Evolutionary conservation across 1,140 invertebrate genomes (phyloP).

Genomic region (Elysia chlorotica): DNA sequence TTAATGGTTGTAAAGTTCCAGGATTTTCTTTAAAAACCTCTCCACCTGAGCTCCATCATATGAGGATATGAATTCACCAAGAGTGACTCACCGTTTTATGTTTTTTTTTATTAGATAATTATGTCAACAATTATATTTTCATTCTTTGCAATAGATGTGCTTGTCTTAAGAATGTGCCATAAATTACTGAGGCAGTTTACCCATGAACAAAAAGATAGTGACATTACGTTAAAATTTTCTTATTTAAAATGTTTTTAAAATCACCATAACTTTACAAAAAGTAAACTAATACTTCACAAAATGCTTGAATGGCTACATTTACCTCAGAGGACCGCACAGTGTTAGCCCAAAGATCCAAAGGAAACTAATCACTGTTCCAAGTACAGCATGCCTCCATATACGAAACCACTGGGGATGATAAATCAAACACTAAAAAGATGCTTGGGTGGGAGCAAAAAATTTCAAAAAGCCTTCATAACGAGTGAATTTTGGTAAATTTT

Average conservation of each 20-base stretch:
- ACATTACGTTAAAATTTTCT: background rate
- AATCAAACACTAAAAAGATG: background rate
- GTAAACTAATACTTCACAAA: background rate
- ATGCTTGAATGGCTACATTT: background rate
- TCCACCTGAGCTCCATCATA: too few relatives aligned
- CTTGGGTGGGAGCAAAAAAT: background rate
- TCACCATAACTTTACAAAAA: too few relatives aligned
- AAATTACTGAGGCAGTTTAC: background rate
- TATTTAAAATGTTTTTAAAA: too few relatives aligned
- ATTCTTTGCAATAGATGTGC: background rate
- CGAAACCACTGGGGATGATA: slow-evolving; percentile 56
- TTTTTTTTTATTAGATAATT: too few relatives aligned
- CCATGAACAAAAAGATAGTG: background rate
- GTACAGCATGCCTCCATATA: slow-evolving; percentile 58
- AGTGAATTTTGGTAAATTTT: background rate
- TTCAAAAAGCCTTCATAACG: background rate
- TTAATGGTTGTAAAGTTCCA: too few relatives aligned
- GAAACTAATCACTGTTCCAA: slow-evolving; percentile 60
- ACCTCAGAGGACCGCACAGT: slow-evolving; percentile 63
- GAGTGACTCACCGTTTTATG: too few relatives aligned
- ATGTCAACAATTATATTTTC: background rate
- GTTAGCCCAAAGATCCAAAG: slow-evolving; percentile 65
- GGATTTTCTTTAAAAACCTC: too few relatives aligned
- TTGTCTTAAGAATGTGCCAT: background rate
- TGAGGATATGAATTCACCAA: too few relatives aligned